Evolutionary conservation across 2,113 vertebrate species (phyloP).

Genomic region (Octodon degus): DNA sequence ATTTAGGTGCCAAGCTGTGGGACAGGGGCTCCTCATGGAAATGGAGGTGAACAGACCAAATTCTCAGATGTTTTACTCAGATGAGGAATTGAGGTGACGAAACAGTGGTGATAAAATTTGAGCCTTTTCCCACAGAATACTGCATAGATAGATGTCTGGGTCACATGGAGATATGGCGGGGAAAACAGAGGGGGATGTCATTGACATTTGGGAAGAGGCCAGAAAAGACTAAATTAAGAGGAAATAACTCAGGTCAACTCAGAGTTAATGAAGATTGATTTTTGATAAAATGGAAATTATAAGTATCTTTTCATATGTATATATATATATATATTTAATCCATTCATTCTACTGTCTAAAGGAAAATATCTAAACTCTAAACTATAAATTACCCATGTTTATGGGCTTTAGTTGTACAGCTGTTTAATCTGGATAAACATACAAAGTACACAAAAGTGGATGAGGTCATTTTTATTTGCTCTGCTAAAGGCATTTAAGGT

Average conservation of each 20-base stretch:
- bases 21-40: neutral
- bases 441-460: neutral
- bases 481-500: neutral
- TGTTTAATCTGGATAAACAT: neutral
- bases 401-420: neutral
- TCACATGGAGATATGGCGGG: neutral
- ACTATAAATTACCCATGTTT: neutral
- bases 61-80: neutral
- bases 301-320: neutral
- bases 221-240: neutral
- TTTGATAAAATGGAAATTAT: neutral
- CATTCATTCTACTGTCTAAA: neutral
- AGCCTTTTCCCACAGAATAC: neutral
- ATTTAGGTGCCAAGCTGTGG: neutral
- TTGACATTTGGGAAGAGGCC: neutral
- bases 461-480: neutral
- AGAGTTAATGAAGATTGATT: neutral
- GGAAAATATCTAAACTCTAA: neutral
- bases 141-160: neutral
- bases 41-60: neutral
- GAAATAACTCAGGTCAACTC: neutral
- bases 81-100: neutral
- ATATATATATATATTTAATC: neutral
- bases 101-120: neutral
- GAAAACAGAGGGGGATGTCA: neutral